Evolutionary conservation across 2,888 invertebrate genomes (phyloP).

Genomic region (Synergus umbraculus): DNA sequence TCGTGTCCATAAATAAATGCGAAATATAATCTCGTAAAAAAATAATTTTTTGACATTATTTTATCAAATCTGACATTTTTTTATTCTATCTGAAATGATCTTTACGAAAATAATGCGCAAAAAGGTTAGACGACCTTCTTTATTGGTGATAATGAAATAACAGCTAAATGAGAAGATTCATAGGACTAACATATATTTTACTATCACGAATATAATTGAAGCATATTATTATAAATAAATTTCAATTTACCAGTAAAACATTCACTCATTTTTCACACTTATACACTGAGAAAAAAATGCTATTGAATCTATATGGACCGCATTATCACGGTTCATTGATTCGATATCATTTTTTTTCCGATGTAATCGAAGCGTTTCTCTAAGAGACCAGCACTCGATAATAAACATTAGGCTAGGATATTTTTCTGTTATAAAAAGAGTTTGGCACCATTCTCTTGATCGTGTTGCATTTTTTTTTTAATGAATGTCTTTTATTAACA

Average conservation of each 20-base stretch:
- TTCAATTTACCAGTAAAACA: background rate
- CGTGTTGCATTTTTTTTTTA: constrained; percentile 17
- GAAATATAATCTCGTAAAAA: constrained; percentile 17
- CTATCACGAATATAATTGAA: background rate
- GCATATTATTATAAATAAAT: background rate
- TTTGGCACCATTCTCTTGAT: constrained; percentile 58
- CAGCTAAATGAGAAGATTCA: background rate
- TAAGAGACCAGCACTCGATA: background rate
- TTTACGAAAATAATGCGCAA: background rate
- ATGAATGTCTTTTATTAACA: background rate
- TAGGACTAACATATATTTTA: background rate
- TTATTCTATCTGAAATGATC: constrained; percentile 14
- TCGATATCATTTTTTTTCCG: no score
- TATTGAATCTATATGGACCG: no score
- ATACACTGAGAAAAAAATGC: background rate
- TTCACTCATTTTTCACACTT: background rate
- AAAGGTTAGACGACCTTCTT: constrained; percentile 12
- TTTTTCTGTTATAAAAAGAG: constrained; percentile 47
- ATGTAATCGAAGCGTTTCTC: background rate
- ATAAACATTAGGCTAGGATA: constrained; percentile 30
- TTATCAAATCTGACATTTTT: background rate
- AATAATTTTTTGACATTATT: background rate
- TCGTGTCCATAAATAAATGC: background rate
- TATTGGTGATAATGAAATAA: background rate
- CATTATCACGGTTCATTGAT: no score